These are phyloP conservation scores for Drosophila triauraria DNA, from an alignment of 1,140 invertebrate genomes.

Conservation along the genomic window DNA sequence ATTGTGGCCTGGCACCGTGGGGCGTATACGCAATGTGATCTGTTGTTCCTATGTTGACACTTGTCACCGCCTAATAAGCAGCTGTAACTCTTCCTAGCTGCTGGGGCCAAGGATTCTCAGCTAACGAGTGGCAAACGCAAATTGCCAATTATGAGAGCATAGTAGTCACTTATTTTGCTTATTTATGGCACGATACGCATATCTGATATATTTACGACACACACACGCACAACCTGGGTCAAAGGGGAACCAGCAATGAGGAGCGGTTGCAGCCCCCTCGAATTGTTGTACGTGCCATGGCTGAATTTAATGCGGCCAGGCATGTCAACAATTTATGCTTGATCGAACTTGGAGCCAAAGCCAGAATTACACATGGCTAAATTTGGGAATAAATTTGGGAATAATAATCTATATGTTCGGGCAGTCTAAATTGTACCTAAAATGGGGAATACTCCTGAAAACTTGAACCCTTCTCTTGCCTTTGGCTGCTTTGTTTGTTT, in stretches of 20 bases:
- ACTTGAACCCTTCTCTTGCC: no score
- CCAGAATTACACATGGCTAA: conserved; percentile 1
- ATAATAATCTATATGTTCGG: no score
- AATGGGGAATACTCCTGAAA: no score
- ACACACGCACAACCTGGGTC: conserved; percentile 19
- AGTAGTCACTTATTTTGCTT: conserved; percentile 73
- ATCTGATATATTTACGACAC: conserved; percentile 67
- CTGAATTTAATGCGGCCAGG: conserved; percentile 71
- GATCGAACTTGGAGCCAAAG: conserved; percentile 23
- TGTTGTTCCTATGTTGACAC: conserved; percentile 45
- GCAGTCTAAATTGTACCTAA: background rate
- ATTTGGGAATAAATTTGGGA: background rate
- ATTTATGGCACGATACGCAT: conserved; percentile 71
- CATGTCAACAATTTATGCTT: conserved; percentile 71
- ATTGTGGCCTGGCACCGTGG: conserved; percentile 7
- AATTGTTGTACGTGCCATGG: conserved; percentile 67
- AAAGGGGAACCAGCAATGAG: conserved; percentile 12
- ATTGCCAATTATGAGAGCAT: conserved; percentile 72
- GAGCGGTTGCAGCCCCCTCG: conserved; percentile 5
- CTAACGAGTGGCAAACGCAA: conserved; percentile 69
- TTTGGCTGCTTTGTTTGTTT: background rate
- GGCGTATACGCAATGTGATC: conserved; percentile 28
- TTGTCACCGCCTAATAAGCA: conserved; percentile 57
- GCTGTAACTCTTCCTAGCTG: conserved; percentile 20
- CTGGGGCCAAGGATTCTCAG: conserved; percentile 4